Base-by-base conservation (phyloP, 2,113 vertebrate genomes). In the Myanophis thanlyinensis region DNA sequence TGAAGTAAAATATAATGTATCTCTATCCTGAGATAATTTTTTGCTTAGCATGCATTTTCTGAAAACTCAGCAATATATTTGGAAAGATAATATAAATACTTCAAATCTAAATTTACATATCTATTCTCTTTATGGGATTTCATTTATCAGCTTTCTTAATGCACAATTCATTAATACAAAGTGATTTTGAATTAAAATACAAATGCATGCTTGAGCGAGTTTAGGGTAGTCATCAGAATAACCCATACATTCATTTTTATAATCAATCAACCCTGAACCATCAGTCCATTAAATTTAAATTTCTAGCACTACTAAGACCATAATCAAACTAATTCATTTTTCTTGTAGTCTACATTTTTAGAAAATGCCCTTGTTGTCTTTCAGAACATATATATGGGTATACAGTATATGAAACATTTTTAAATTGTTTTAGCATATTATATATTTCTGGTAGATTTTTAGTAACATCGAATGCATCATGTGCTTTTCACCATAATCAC, bases 241-340 rank as follows among this genome's bases (percentile, higher is more conserved):
- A 80, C 93, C 94, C 95, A 91, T 94, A 96, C 91, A 93, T 88
- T 96, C 90, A 92, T 93, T 97, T 97, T 93, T 97, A 96, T 40
- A 49, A 97, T 96, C 96, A 96, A 94, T 97, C 96, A 97, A 95
- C 96, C 85, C 88, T 95, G 94, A 97, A 96, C 96, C 94, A 97
- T 86, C 90, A 96, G 95, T 93, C 91, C 93, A 97, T 95, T 97
- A 95, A 93, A 96, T 96, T 96, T 96, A 95, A 94, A 96, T 92
- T 96, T 95, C 88, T 93, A 97, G 46, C 13, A 67, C 92, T 90
- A 96, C 53, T 93, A 96, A 96, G 93, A 94, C 67, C 96, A 93
- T 93, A 97, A 97, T 97, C 97, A 94, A 97, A 92, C 89, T 96
- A 97, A 97, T 97, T 97, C 94, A 97, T 97, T 96, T 97, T 95